Base-by-base conservation (phyloP, 2,113 vertebrate genomes). In the Grammomys dolichurus region DNA sequence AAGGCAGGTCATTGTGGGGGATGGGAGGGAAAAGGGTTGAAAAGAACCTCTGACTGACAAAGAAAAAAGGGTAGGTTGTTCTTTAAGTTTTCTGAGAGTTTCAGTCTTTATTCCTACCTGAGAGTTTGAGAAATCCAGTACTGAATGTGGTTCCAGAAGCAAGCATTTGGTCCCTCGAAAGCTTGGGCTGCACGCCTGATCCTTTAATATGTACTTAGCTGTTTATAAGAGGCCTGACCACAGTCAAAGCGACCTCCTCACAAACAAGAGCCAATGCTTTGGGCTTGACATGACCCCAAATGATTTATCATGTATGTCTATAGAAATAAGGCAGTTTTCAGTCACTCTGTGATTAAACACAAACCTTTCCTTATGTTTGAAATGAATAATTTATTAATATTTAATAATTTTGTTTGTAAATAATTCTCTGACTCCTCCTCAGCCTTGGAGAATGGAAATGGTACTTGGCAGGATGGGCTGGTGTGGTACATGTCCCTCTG, bases 21-120 rank as follows among this genome's bases (percentile, higher is more conserved):
- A 31, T 28, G 36, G 46, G 54, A 95, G 58, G 54, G 46, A 90
- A 90, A 33, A 16, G 60, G 33, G 20, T 5, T 19, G 46, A 84
- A 76, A 82, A 69, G 51, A 60, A 8, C 24, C 22, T 93, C 26
- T 24, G 85, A 65, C 24, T 77, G 22, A 78, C n/a, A 13, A 26
- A 69, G 20, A 14, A 16, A 76, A 76, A 48, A 8, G 17, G 17
- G 36, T 31, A 75, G 20, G 40, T 81, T 48, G 60, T 89, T 89
- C 60, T 81, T 77, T 51, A 56, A 31, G 46, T 73, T 43, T 90
- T 56, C 80, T 73, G 26, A 84, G 82, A 20, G 28, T 89, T 48
- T 54, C n/a, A 80, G 77, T 88, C 77, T 88, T 91, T 73, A 36
- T 90, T 69, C 17, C 24, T 91, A 40, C 36, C 20, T 91, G n/a